phyloP scores from a whole-genome alignment of 2,113 vertebrate species.

The Equus quagga region DNA sequence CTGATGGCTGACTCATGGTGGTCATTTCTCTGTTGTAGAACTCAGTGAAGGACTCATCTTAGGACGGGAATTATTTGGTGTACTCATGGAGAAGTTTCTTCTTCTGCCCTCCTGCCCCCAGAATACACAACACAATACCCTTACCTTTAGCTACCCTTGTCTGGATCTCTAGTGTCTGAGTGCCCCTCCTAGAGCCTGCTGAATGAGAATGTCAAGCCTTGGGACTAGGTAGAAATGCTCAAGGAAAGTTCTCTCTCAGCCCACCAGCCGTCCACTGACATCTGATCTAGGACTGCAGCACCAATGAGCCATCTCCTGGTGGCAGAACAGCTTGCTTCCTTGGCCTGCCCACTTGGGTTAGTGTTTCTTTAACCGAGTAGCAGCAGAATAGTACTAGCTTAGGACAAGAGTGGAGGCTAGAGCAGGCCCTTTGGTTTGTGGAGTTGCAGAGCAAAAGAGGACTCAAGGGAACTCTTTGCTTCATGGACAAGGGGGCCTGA shows the following conservation, averaged over 20 bases:
- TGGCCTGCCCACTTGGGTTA: conserved; percentile 51
- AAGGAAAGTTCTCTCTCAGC: background rate
- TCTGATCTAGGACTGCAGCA: conserved; percentile 57
- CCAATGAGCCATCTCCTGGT: conserved; percentile 41
- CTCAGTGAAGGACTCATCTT: conserved; percentile 70
- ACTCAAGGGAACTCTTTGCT: background rate
- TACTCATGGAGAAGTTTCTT: background rate
- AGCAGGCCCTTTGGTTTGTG: background rate
- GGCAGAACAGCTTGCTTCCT: background rate
- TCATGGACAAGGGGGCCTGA: background rate
- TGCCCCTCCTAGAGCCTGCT: conserved; percentile 69
- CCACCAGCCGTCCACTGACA: conserved; percentile 28
- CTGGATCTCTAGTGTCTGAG: conserved; percentile 71
- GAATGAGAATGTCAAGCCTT: background rate
- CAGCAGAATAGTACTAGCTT: conserved; percentile 81
- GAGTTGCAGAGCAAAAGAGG: background rate
- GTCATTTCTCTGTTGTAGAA: background rate
- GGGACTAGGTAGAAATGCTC: background rate
- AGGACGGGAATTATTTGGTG: background rate
- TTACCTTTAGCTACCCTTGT: conserved; percentile 82
- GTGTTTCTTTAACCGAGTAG: conserved; percentile 77
- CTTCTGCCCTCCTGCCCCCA: background rate
- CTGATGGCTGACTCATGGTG: background rate
- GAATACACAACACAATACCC: background rate
- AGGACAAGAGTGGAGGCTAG: background rate